These are phyloP conservation scores for Platycheirus albimanus DNA, from an alignment of 2,888 invertebrate species.

Conservation along the genomic window DNA sequence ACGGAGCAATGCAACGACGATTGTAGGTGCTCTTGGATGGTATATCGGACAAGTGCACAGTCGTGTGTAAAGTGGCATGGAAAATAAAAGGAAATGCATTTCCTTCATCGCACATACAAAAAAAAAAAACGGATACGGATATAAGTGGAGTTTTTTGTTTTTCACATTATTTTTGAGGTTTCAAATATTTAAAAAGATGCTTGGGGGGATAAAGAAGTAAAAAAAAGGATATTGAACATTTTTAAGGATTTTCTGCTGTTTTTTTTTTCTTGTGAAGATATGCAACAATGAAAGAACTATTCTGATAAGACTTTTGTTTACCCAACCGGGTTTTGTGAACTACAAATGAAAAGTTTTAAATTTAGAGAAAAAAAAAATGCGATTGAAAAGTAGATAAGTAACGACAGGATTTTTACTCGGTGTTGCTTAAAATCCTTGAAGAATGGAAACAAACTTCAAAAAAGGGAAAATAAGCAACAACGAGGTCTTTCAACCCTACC, in stretches of 20 bases:
- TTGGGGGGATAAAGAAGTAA: constrained; percentile 19
- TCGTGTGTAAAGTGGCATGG: constrained; percentile 21
- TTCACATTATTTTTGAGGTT: constrained; percentile 12
- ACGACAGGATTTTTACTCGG: neutral
- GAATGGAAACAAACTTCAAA: too few relatives aligned
- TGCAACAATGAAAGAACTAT: neutral
- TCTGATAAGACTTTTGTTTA: constrained; percentile 11
- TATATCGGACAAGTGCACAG: constrained; percentile 46
- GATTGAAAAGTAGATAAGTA: neutral
- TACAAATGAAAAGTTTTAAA: neutral
- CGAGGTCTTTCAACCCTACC: too few relatives aligned
- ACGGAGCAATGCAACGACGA: constrained; percentile 18
- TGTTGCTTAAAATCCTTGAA: too few relatives aligned
- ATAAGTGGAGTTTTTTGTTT: neutral
- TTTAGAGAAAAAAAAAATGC: neutral
- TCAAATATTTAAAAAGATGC: constrained; percentile 23
- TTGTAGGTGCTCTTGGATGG: constrained; percentile 21
- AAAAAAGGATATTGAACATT: constrained; percentile 2
- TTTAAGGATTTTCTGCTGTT: neutral
- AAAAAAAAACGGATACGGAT: constrained; percentile 1
- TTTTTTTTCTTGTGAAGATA: neutral
- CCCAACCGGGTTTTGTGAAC: neutral
- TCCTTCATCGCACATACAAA: constrained; percentile 31
- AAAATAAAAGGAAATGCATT: constrained; percentile 49
- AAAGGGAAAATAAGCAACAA: too few relatives aligned